Conservation (phyloP, 2,797 vertebrate genomes). For the Malurus leucopterus region DNA sequence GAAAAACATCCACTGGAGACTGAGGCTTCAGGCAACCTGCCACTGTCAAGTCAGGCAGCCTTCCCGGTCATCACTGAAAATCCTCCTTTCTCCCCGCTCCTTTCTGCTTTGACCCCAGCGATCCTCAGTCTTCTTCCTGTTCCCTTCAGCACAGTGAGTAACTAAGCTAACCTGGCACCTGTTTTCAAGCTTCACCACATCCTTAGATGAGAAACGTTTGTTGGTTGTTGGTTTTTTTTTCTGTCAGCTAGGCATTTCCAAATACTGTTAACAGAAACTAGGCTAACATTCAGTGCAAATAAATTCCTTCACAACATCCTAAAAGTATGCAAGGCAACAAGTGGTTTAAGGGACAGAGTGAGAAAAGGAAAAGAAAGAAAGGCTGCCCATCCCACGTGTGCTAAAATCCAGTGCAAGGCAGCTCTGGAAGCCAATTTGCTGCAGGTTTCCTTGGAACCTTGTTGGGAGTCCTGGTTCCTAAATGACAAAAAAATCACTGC, state of each 20-base stretch:
- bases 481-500: background rate
- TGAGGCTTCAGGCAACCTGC: background rate
- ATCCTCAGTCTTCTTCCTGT: background rate
- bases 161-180: background rate
- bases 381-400: too few species aligned
- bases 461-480: background rate
- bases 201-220: background rate
- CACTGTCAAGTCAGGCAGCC: background rate
- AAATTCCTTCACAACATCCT: background rate
- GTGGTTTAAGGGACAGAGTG: background rate
- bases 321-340: background rate
- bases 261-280: constrained; percentile 20
- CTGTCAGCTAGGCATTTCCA: constrained; percentile 22
- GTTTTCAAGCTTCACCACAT: constrained; percentile 41
- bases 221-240: background rate
- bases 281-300: background rate
- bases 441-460: background rate
- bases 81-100: background rate
- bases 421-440: background rate
- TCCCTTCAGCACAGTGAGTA: background rate
- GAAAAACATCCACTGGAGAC: background rate
- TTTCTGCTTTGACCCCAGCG: background rate
- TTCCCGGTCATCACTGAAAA: background rate
- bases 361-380: background rate
- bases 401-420: background rate